Base-by-base conservation (phyloP, 1,140 invertebrate species). In the Drosophila bifasciata region DNA sequence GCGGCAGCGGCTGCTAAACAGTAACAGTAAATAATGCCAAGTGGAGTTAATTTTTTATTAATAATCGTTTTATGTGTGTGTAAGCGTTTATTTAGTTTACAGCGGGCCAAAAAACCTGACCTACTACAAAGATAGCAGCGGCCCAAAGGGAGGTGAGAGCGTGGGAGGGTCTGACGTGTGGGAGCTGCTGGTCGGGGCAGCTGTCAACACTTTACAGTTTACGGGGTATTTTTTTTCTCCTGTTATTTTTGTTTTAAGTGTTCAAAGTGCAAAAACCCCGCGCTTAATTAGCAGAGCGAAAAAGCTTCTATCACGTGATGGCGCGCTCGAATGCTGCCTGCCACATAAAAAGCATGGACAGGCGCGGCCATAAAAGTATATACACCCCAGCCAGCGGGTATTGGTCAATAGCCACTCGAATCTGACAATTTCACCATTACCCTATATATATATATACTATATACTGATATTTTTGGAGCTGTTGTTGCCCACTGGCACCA, bases 331-430 rank as follows among this genome's bases (percentile, higher is more conserved):
- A 51, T 60, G 52, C 46, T 69, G 56, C 28, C 46, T 36, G 32
- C 11, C 32, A 36, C 32, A 36, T 36, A 36, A 11, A 11, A 36
- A 36, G 11, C 32, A 13, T 36, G 11, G 57, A 76, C 74, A 63
- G 69, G 52, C 64, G 44, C n/a, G 52, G 66, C 57, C 73, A 76
- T 76, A 76, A 76, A 76, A 73, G 52, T 72, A 49, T 69, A 51
- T 55, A 59, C 49, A 17, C 32, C 17, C 45, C 49, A 17, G 23
- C 17, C 45, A 36, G 55, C 52, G 52, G 63, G 60, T 70, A 86
- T 86, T 86, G 81, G 78, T 48, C 77, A 86, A 86, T 86, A 81
- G 32, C 70, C 83, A 86, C 83, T 88, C 52, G 81, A 88, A 88
- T 70, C 60, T 88, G 81, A 83, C 85, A 86, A 75, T 69, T 64